Evolutionary conservation across 1,140 invertebrate genomes (phyloP).

Genomic region (Dreissena polymorpha): DNA sequence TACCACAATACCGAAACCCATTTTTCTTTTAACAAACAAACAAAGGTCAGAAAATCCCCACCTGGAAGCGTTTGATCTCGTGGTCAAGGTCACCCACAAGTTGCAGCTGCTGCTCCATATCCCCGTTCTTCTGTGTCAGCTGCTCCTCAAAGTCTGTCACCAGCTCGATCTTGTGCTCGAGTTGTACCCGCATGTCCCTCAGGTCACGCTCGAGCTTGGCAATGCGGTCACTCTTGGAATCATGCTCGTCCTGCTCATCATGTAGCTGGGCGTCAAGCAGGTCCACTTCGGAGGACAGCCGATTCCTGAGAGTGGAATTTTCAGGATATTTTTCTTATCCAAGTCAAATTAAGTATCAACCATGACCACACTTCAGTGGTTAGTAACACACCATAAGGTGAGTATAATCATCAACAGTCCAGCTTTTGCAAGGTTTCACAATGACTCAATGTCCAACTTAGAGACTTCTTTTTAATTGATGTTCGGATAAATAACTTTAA

Average conservation of each 20-base stretch:
- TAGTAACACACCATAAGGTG: no score
- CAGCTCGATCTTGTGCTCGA: constrained; percentile 72
- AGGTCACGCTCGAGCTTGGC: constrained; percentile 66
- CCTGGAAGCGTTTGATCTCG: constrained; percentile 68
- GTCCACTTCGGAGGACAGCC: constrained; percentile 56
- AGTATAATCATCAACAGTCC: no score
- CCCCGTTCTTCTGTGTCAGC: constrained; percentile 63
- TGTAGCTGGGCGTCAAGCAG: constrained; percentile 62
- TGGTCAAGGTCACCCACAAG: constrained; percentile 67
- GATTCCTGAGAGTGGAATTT: constrained; percentile 17
- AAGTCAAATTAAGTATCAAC: no score
- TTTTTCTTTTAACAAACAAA: no score
- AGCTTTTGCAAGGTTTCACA: no score
- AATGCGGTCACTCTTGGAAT: constrained; percentile 53
- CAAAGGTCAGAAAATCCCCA: constrained; percentile 18
- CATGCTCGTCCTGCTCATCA: constrained; percentile 57
- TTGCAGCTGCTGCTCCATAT: constrained; percentile 67
- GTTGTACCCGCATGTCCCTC: constrained; percentile 64
- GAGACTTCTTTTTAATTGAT: no score
- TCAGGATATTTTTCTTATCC: no score
- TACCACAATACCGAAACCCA: no score
- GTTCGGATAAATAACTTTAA: no score
- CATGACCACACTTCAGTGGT: no score
- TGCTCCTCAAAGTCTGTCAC: constrained; percentile 71
- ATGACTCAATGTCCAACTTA: no score